A percentile compares a stretch with the other conserved stretches of the same genome.
Evolutionary conservation across 2,113 vertebrate genomes (phyloP).

Genomic region (Sardina pilchardus): DNA sequence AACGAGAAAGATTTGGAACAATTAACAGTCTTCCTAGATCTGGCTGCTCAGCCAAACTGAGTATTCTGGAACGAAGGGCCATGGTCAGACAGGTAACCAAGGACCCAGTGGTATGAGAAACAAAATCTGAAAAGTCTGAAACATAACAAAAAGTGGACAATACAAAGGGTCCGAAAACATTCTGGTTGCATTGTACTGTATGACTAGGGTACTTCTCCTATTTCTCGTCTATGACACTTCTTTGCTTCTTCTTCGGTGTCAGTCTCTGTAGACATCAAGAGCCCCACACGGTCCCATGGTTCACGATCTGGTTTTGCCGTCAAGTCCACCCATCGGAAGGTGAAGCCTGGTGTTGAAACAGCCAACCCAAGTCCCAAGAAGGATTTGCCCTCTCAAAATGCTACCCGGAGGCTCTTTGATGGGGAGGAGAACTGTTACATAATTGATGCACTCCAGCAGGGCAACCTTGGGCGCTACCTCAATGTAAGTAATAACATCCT

Average conservation of each 20-base stretch:
- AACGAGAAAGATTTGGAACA: too few relatives aligned
- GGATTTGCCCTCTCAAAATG: not conserved
- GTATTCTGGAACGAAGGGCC: too few relatives aligned
- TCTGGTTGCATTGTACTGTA: not conserved
- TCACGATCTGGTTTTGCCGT: slow-evolving; percentile 79
- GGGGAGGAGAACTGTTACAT: slow-evolving; percentile 84
- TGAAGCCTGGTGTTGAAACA: slow-evolving; percentile 65
- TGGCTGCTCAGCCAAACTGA: too few relatives aligned
- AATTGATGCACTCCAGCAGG: slow-evolving; percentile 83
- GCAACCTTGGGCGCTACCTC: slow-evolving; percentile 85
- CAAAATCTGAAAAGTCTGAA: too few relatives aligned
- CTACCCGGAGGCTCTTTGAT: slow-evolving; percentile 79
- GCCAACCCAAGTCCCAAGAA: slow-evolving; percentile 51
- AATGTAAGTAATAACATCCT: slow-evolving; percentile 69
- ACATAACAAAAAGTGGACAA: too few relatives aligned
- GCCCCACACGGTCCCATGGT: slow-evolving; percentile 61
- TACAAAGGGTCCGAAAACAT: not conserved
- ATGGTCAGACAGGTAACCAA: too few relatives aligned
- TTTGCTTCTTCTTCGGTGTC: not conserved
- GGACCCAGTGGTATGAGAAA: too few relatives aligned
- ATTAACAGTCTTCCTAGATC: too few relatives aligned
- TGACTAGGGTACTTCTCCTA: not conserved
- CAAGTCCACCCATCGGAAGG: slow-evolving; percentile 80
- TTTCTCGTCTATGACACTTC: not conserved
- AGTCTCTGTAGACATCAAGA: not conserved